phyloP scores from a whole-genome alignment of 2,888 invertebrate species.

The Harpagoxenus sublaevis region DNA sequence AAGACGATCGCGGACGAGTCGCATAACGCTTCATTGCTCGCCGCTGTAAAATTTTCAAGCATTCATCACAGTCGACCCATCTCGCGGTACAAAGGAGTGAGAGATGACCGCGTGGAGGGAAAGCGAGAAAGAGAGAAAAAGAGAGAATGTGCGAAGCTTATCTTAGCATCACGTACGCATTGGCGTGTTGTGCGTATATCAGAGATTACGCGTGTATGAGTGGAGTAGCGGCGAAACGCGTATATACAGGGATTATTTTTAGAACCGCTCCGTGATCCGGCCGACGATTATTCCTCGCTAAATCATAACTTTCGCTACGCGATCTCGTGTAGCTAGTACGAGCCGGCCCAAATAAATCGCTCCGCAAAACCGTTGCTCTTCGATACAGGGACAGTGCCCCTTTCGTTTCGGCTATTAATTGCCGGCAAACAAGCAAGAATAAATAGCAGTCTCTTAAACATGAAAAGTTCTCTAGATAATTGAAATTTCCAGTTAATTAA shows the following conservation, averaged over 20 bases:
- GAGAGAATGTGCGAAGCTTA: slow-evolving; percentile 51
- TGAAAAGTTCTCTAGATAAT: slow-evolving; percentile 3
- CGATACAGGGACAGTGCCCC: slow-evolving; percentile 1
- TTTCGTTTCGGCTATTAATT: slow-evolving; percentile 19
- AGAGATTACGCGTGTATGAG: slow-evolving; percentile 44
- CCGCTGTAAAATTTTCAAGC: slow-evolving; percentile 58
- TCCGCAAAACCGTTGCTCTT: slow-evolving; percentile 42
- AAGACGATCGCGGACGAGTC: slow-evolving; percentile 28
- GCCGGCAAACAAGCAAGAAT: slow-evolving; percentile 1
- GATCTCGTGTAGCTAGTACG: slow-evolving; percentile 34
- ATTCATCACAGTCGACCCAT: slow-evolving; percentile 59
- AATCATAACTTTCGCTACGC: slow-evolving; percentile 77
- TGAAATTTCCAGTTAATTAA: slow-evolving; percentile 24
- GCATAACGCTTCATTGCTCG: slow-evolving; percentile 48
- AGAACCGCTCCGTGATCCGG: slow-evolving; percentile 72
- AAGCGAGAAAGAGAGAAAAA: slow-evolving; percentile 28
- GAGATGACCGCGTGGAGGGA: slow-evolving; percentile 44
- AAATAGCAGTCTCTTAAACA: not conserved
- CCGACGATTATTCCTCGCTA: slow-evolving; percentile 80
- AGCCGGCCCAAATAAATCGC: slow-evolving; percentile 64
- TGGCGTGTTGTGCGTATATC: slow-evolving; percentile 1
- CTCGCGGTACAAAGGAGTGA: slow-evolving; percentile 53
- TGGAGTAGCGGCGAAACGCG: slow-evolving; percentile 62
- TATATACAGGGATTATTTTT: slow-evolving; percentile 76
- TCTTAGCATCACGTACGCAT: slow-evolving; percentile 69